Evolutionary conservation across 1,140 invertebrate species (phyloP).

Genomic region (Pseudachorutes palmiensis): DNA sequence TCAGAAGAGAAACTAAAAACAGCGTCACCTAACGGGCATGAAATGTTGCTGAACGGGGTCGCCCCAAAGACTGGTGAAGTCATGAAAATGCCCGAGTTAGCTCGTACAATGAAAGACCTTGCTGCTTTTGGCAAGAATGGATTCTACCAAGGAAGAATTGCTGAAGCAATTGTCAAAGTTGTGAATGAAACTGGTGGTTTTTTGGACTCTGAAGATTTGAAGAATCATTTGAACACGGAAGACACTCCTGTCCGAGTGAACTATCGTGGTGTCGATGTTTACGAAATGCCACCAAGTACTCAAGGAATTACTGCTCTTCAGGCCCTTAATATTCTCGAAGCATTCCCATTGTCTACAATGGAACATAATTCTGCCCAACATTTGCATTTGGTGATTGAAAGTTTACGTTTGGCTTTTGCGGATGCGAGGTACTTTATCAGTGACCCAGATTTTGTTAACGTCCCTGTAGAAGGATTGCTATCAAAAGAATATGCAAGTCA

Average conservation of each 20-base stretch:
- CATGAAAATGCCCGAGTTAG: slow-evolving; percentile 42
- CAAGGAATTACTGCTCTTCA: slow-evolving; percentile 43
- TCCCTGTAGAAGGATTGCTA: slow-evolving; percentile 41
- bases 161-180: slow-evolving; percentile 41
- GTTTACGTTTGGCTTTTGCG: slow-evolving; percentile 43
- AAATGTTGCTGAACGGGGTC: slow-evolving; percentile 41
- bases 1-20: slow-evolving; percentile 36
- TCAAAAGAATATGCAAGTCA: slow-evolving; percentile 42
- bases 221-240: slow-evolving; percentile 40
- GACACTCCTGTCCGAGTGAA: slow-evolving; percentile 38
- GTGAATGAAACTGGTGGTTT: slow-evolving; percentile 42
- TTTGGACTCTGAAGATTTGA: slow-evolving; percentile 43
- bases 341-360: slow-evolving; percentile 39
- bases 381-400: slow-evolving; percentile 43
- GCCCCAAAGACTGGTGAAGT: slow-evolving; percentile 43
- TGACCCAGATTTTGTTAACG: slow-evolving; percentile 39
- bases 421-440: slow-evolving; percentile 41
- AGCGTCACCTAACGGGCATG: slow-evolving; percentile 35
- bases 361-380: slow-evolving; percentile 40
- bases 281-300: slow-evolving; percentile 42
- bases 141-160: slow-evolving; percentile 44
- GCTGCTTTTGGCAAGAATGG: slow-evolving; percentile 40
- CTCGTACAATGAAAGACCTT: slow-evolving; percentile 42
- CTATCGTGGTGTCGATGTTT: slow-evolving; percentile 39
- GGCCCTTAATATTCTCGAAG: slow-evolving; percentile 44